These are phyloP conservation scores for Pseudopipra pipra DNA, from an alignment of 2,113 vertebrate species.

Conservation along the genomic window DNA sequence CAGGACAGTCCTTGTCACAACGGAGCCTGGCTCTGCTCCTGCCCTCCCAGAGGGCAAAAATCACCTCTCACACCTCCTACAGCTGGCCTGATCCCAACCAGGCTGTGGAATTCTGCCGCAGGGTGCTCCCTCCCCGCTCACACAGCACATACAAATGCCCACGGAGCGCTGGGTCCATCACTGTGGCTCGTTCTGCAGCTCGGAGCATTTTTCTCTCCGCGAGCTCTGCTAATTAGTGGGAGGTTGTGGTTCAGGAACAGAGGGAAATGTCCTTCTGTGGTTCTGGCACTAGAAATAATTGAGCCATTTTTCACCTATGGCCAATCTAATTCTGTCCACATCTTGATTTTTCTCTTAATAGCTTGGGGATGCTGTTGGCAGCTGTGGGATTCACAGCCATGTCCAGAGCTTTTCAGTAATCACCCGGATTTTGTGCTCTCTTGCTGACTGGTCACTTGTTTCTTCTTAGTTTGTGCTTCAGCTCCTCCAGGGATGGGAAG, in stretches of 20 bases:
- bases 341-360: constrained; percentile 50
- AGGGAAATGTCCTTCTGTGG: constrained; percentile 44
- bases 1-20: background rate
- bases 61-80: rapidly evolving
- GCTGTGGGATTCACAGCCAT: background rate
- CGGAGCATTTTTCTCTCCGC: background rate
- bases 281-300: constrained; percentile 52
- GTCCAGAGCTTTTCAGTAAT: constrained; percentile 23
- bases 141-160: rapidly evolving
- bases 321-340: constrained; percentile 13
- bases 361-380: constrained; percentile 5
- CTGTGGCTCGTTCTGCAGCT: background rate
- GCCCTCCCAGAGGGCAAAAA: background rate
- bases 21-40: background rate
- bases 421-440: background rate
- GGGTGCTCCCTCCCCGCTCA: rapidly evolving
- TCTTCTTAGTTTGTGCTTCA: background rate
- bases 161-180: rapidly evolving
- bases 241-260: constrained; percentile 38
- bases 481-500: background rate
- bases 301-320: constrained; percentile 58
- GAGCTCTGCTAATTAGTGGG: constrained; percentile 18
- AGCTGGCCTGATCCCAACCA: background rate
- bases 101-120: rapidly evolving
- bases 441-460: background rate